Percentiles rank a stretch among this genome's conserved stretches.
Conservation (phyloP, 2,888 invertebrate species). For the Nomada fabriciana region DNA sequence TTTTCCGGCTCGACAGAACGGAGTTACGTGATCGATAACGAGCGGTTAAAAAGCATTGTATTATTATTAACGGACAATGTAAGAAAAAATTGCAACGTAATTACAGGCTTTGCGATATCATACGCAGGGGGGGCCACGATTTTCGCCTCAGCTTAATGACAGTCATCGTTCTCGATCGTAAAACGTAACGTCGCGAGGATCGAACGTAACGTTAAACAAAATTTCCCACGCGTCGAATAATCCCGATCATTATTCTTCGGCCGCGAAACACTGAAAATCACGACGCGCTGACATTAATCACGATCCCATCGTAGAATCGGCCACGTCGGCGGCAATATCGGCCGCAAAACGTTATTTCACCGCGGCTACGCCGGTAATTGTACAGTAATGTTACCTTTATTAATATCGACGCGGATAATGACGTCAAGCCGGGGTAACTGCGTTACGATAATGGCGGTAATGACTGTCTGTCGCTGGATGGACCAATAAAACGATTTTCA, state of each 20-base stretch:
- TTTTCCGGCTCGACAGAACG: no score
- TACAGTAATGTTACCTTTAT: constrained; percentile 64
- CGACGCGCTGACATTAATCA: constrained; percentile 31
- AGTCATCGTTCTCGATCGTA: not conserved
- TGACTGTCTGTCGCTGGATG: constrained; percentile 48
- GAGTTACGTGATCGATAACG: no score
- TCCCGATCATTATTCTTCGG: not conserved
- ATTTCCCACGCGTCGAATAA: constrained; percentile 3
- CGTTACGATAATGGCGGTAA: constrained; percentile 67
- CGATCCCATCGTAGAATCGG: not conserved
- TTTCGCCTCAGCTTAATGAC: constrained; percentile 4
- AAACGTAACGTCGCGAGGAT: not conserved
- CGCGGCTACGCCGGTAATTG: constrained; percentile 57
- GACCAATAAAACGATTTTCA: constrained; percentile 61
- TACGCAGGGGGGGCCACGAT: not conserved
- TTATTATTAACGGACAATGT: no score
- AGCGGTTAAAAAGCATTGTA: no score
- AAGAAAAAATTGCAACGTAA: no score
- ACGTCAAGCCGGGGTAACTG: constrained; percentile 37
- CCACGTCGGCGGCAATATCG: constrained; percentile 51
- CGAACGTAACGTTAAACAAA: not conserved
- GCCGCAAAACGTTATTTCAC: constrained; percentile 57
- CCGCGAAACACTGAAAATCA: not conserved
- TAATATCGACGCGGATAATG: constrained; percentile 65
- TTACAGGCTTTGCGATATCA: no score